Conservation (phyloP, 2,113 vertebrate species). For the Leuciscus idus region DNA sequence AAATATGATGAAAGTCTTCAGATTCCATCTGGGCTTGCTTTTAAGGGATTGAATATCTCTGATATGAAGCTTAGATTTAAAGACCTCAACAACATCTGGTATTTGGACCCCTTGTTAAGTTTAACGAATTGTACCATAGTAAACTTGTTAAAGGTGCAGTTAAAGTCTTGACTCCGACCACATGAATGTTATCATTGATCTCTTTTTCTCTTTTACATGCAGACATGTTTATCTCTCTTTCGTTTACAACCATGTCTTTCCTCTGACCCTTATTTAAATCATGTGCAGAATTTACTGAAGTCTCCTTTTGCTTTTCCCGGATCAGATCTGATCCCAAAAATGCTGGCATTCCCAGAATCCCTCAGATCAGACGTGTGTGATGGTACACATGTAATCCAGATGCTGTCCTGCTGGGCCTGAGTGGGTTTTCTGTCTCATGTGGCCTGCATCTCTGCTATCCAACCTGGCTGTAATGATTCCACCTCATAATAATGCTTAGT, state of each 20-base stretch:
- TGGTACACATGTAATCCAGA: constrained; percentile 73
- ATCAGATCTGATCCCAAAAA: constrained; percentile 16
- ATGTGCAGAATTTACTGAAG: not conserved
- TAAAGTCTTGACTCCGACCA: not conserved
- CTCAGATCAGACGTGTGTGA: constrained; percentile 32
- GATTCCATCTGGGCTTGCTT: not conserved
- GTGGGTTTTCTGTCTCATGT: not conserved
- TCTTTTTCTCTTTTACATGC: not conserved
- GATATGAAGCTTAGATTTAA: constrained; percentile 11
- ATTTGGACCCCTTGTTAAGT: not conserved
- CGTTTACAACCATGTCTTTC: constrained; percentile 11
- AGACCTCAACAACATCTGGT: not conserved
- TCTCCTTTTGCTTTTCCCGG: not conserved
- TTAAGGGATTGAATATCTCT: not conserved
- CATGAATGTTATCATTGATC: not conserved
- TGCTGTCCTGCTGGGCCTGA: constrained; percentile 52
- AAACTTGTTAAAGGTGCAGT: not conserved
- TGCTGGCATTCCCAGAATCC: constrained; percentile 47
- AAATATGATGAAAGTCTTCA: not conserved
- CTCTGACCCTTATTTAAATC: not conserved
- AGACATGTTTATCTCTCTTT: not conserved
- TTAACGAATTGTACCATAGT: not conserved
- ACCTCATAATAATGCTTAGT: not conserved
- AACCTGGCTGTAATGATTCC: constrained; percentile 1
- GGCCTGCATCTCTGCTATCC: not conserved